phyloP scores from a whole-genome alignment of 2,888 invertebrate genomes.

The Caradrina kadenii region DNA sequence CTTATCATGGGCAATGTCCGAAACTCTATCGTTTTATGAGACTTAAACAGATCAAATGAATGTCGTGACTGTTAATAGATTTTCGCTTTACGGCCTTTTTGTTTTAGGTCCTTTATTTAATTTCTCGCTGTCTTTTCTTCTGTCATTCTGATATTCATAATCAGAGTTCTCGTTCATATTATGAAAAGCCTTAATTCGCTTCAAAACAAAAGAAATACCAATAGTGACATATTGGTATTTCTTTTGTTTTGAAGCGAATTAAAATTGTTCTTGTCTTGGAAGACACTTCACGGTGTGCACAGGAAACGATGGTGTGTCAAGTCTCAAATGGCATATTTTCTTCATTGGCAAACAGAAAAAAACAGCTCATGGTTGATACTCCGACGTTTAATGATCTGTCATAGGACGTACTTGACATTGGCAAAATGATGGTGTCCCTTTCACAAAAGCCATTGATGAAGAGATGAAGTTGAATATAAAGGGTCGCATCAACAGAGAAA shows the following conservation, averaged over 20 bases:
- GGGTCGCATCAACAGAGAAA: constrained; percentile 7
- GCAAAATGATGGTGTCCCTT: neutral
- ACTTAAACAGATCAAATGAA: constrained; percentile 1
- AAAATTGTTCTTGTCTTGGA: neutral
- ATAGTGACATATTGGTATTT: neutral
- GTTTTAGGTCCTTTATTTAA: neutral
- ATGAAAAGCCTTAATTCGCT: neutral
- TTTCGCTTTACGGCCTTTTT: constrained; percentile 12
- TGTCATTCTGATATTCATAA: neutral
- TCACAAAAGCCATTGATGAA: neutral
- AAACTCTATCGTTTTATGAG: constrained; percentile 13
- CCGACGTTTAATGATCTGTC: too few species aligned
- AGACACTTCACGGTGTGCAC: neutral
- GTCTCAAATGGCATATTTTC: neutral
- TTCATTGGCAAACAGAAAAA: constrained; percentile 17
- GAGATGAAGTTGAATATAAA: neutral
- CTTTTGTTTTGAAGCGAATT: constrained; percentile 5
- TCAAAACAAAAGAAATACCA: neutral
- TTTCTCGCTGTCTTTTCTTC: neutral
- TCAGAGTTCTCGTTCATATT: neutral
- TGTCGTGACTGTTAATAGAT: neutral
- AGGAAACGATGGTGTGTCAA: constrained; percentile 10
- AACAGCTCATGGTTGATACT: neutral
- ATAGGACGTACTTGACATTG: neutral
- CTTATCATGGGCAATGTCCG: constrained; percentile 8